A percentile compares a stretch with the other conserved stretches of the same genome.
Evolutionary conservation across 2,888 invertebrate species (phyloP).

Genomic region (Microctonus brassicae): DNA sequence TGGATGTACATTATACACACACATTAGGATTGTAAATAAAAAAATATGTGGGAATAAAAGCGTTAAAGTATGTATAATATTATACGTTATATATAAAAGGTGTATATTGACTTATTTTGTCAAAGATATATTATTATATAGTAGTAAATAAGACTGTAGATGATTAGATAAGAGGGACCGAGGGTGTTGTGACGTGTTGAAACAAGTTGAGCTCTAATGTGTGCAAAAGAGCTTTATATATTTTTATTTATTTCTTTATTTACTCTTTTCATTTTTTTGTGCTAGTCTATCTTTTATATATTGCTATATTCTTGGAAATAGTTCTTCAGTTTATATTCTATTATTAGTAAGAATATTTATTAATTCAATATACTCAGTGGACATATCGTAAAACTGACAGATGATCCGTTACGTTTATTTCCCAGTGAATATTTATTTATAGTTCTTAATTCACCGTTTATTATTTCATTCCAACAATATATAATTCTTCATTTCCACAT

Average conservation of each 20-base stretch:
- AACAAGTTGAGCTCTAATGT: neutral
- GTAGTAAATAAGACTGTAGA: neutral
- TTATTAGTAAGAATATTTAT: neutral
- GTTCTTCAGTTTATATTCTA: neutral
- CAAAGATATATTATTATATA: neutral
- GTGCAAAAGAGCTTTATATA: neutral
- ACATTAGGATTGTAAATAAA: no score
- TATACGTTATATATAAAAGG: no score
- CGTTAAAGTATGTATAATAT: no score
- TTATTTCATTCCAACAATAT: no score
- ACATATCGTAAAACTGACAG: slow-evolving; percentile 26
- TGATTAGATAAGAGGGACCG: neutral
- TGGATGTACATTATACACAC: no score
- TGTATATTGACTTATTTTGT: neutral
- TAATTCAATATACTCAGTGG: neutral
- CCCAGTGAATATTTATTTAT: slow-evolving; percentile 40
- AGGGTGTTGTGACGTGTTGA: neutral
- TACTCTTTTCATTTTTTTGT: neutral
- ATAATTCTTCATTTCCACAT: no score
- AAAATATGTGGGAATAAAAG: no score
- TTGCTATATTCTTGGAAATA: neutral
- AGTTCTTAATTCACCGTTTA: neutral
- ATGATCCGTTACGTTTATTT: slow-evolving; percentile 44
- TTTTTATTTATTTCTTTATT: neutral
- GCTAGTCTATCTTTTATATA: neutral